Conservation (phyloP, 2,888 invertebrate species). For the Agonum fuliginosum region DNA sequence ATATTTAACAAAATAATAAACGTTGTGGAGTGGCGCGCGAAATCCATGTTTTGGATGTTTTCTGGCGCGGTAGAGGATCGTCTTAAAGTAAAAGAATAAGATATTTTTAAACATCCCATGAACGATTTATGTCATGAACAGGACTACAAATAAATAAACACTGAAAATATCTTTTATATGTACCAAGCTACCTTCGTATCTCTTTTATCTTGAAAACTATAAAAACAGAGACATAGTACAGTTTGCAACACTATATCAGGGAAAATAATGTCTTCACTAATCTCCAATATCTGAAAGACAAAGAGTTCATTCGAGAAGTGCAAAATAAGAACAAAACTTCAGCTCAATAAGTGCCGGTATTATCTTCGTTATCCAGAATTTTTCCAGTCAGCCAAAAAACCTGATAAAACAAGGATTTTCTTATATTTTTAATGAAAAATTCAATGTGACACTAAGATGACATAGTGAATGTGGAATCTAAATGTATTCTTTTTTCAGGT, state of each 20-base stretch:
- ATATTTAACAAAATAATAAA: no score
- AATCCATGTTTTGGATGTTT: no score
- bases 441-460: no score
- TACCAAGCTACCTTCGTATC: not conserved
- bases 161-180: slow-evolving; percentile 8
- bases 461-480: not conserved
- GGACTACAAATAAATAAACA: no score
- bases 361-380: slow-evolving; percentile 1
- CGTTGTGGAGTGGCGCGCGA: no score
- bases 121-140: no score
- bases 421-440: not conserved
- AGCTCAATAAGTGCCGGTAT: not conserved
- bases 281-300: not conserved
- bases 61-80: no score
- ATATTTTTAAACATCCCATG: no score
- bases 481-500: slow-evolving; percentile 74
- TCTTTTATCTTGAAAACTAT: no score
- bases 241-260: not conserved
- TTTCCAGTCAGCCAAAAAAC: not conserved
- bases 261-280: not conserved
- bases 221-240: no score
- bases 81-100: no score
- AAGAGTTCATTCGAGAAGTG: not conserved
- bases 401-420: slow-evolving; percentile 16
- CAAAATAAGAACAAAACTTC: slow-evolving; percentile 12